Evolutionary conservation across 2,888 invertebrate genomes (phyloP), one percentile per base, ranked within the genome.

Genomic region (Agrotis puta): DNA sequence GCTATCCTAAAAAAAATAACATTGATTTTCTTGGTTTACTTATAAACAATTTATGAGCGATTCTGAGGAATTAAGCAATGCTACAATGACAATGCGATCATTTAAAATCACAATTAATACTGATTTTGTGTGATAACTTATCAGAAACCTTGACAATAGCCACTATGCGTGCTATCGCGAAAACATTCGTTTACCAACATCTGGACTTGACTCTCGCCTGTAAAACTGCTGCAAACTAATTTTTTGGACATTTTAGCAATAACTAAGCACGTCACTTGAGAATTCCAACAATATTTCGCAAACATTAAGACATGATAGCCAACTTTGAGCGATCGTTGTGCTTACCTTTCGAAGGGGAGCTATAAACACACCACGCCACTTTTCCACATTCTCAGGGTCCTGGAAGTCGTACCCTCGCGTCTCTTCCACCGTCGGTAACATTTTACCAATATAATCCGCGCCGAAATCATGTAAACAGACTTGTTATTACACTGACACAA

Each of bases 351-450:
- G 97, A 89, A 99, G 97, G 64, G 99, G 98, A 90, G 97, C 97
- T 91, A 98, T 97, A 94, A 99, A 98, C 84, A 99, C 97, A 83
- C 99, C 98, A 91, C 98, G 98, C 99, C 99, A 99, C 97, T 99
- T 99, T 86, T 97, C 97, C 87, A 97, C 97, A 96, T 98, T 99
- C 94, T 98, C 98, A 91, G 98, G 98, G 93, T 98, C 98, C 92
- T 97, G 97, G 95, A 98, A 99, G 97, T 99, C 98, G 96, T 98
- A 98, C 83, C 96, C 96, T 85, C 94, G 94, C 87, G 93, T 94
- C 92, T 96, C 96, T 92, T 96, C 96, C 92, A 95, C 96, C 82
- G 95, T 95, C 89, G 96, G 95, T 89, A 96, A 93, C 95, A 96
- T 95, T 89, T 91, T 95, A 92, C 88, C 91, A 91, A 88, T 82